phyloP scores from a whole-genome alignment of 2,113 vertebrate genomes.

The Stegostoma tigrinum region DNA sequence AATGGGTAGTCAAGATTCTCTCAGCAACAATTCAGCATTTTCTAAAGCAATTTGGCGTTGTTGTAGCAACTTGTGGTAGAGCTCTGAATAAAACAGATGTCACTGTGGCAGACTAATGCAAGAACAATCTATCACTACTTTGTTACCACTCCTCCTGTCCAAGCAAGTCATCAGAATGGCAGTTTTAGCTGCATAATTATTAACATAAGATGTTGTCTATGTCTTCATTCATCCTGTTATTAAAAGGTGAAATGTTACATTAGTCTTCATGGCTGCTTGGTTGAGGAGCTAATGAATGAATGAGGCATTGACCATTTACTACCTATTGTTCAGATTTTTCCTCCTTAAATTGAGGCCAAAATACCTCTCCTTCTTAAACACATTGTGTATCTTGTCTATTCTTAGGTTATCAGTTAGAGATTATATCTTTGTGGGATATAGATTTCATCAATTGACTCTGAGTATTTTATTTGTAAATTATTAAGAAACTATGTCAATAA shows the following conservation, averaged over 20 bases:
- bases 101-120: constrained; percentile 56
- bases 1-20: constrained; percentile 67
- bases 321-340: constrained; percentile 49
- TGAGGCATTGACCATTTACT: constrained; percentile 42
- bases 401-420: constrained; percentile 15
- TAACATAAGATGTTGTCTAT: constrained; percentile 45
- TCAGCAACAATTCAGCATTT: constrained; percentile 73
- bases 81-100: constrained; percentile 81
- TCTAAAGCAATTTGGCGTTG: constrained; percentile 66
- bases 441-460: not conserved
- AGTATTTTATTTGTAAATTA: not conserved
- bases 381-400: constrained; percentile 45
- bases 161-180: constrained; percentile 74
- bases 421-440: constrained; percentile 39
- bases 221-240: constrained; percentile 48
- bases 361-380: constrained; percentile 50
- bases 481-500: not conserved
- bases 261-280: constrained; percentile 33
- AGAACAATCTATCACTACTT: constrained; percentile 71
- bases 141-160: constrained; percentile 59
- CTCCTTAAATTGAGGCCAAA: constrained; percentile 41
- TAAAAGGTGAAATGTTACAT: constrained; percentile 43
- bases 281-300: constrained; percentile 43
- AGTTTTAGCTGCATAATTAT: constrained; percentile 53
- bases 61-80: constrained; percentile 71